Base-by-base conservation (phyloP, 2,113 vertebrate species). In the Protobothrops flavoviridis region DNA sequence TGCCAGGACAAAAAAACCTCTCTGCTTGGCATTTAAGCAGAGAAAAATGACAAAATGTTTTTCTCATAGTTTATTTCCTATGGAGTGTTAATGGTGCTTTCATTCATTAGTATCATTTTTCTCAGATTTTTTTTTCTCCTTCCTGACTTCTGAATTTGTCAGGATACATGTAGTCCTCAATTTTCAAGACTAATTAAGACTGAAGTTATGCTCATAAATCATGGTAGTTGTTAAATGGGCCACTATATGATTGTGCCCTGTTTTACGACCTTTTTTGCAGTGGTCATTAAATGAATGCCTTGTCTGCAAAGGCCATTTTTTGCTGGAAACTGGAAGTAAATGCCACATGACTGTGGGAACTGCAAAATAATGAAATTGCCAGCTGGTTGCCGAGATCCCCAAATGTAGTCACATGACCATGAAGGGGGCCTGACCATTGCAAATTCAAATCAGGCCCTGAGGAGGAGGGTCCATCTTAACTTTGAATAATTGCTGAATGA, bases 121-220 rank as follows among this genome's bases (percentile, higher is more conserved):
- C 57, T 94, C 93, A 33, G 15, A 69, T 69, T 50, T 55, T 90
- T 93, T 29, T 21, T 55, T 92, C 92, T 43, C 48, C 74, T 81
- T 43, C 33, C 33, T 81, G 33, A 1, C 33, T 43, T 81, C n/a
- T 17, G 29, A 69, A 69, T 15, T 69, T 69, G 5, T 33, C 5
- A 33, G 64, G 64, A 69, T 33, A 33, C 64, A 69, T 33, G 13
- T 69, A 69, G 64, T 69, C 13, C 5, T 69, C 64, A 69, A 69
- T 4, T 69, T n/a, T 17, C 15, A 13, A 69, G 29, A 15, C 1
- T 33, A 69, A 69, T 33, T 69, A 69, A 69, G 29, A 12, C 29
- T 69, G 26, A 29, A n/a, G 11, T 64, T 64, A 13, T 5, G 61
- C 4, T 69, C 61, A 69, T n/a, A 69, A 69, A 0, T 69, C 29